phyloP scores from a whole-genome alignment of 2,797 vertebrate genomes.

The Megalops cyprinoides region DNA sequence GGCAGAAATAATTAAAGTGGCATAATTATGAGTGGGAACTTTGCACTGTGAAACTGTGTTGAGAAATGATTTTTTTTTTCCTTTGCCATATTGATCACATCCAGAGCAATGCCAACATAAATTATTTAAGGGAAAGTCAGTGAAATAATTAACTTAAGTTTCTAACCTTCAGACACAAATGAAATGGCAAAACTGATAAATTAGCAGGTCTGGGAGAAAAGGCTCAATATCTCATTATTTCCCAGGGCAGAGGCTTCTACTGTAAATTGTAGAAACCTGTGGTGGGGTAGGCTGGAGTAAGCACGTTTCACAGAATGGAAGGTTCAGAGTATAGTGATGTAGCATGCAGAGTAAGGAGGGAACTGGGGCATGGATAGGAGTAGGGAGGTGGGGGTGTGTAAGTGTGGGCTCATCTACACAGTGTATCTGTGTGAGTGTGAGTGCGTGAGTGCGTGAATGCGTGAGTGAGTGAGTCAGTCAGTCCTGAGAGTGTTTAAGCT shows the following conservation, averaged over 20 bases:
- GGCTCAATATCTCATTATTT: slow-evolving; percentile 10
- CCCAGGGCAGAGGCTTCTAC: background rate
- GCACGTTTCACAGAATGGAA: background rate
- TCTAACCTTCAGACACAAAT: slow-evolving; percentile 6
- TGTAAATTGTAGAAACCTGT: background rate
- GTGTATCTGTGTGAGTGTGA: background rate
- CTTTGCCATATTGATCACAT: background rate
- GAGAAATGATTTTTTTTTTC: background rate
- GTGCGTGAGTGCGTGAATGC: background rate
- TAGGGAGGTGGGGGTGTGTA: background rate
- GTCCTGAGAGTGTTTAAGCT: background rate
- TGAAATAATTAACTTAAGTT: slow-evolving; percentile 34
- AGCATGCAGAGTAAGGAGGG: too few relatives aligned
- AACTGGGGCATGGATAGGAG: too few relatives aligned
- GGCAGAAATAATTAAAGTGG: background rate
- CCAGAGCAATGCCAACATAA: slow-evolving; percentile 29
- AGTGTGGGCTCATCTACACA: too few relatives aligned
- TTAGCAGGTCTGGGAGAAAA: background rate
- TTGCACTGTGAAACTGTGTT: background rate
- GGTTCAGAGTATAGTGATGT: background rate
- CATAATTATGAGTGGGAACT: background rate
- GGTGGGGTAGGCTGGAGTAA: background rate
- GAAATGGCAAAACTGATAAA: background rate
- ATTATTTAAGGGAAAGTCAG: slow-evolving; percentile 40
- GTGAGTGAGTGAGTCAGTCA: background rate